Base-by-base conservation (phyloP, 1,140 invertebrate species). In the Caenorhabditis remanei region DNA sequence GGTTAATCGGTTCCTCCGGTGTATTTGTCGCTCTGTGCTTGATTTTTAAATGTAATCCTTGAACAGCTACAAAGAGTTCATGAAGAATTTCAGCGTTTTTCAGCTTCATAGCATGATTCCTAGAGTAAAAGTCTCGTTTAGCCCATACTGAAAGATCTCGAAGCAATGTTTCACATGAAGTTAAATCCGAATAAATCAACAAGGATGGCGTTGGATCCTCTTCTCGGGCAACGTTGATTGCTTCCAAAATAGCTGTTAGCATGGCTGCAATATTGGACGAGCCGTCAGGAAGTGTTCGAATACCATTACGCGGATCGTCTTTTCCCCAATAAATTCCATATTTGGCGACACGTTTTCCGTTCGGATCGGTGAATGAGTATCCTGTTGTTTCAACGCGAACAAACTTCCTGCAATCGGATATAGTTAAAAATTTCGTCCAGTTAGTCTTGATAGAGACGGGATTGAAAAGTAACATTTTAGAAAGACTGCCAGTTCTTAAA, bases 311-410 rank as follows among this genome's bases (percentile, higher is more conserved):
- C 13, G 63, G 19, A 79, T 85, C 85, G 16, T 53, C 67, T 41
- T 79, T 75, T 48, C 67, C 85, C 46, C 63, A 85, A 19, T 55
- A 85, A 13, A 85, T 79, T 53, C 85, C 85, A 58, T 75, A 71
- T 58, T 79, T 85, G 16, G 63, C 85, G 0, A 85, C 65, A 32
- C 46, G 46, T 32, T 67, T 65, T 40, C 85, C 85, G 41, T 75
- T 53, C 55, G 48, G 13, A 58, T 85, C 21, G 0, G 16, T 40
- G 32, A 71, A 85, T 40, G 85, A 71, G 24, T 85, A 85, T 11
- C 85, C 85, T 5, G 85, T 85, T 19, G 85, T 85, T 8, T 48
- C 48, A 6, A 85, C 85, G n/a, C 14, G 19, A 0, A 53, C 58
- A 14, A 56, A 65, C 7, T 67, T 85, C 55, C 40, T 61, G 43